Base-by-base conservation (phyloP, 2,113 vertebrate genomes). In the Sceloporus tristichus region DNA sequence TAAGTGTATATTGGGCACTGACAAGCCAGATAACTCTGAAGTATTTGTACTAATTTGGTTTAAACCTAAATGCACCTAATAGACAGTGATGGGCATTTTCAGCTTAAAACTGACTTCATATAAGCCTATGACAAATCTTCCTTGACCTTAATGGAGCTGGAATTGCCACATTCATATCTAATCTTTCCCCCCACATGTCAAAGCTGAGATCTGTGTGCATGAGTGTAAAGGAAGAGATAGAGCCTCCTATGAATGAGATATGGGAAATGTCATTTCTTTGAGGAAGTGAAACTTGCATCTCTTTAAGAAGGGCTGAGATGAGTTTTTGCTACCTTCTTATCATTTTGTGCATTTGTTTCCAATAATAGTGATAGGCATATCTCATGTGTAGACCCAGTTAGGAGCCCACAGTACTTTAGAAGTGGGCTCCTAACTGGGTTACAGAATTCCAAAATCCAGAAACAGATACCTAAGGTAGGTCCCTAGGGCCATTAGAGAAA, bases 121-220 rank as follows among this genome's bases (percentile, higher is more conserved):
- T 10, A 77, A 54, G 34, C 29, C 62, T 23, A 56, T 23, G 11
- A 23, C 81, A 56, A 84, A 21, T 74, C 87, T 88, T 77, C 65
- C 73, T 54, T 88, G 73, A 56, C 62, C 70, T 38, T 40, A 11
- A 68, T 68, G 62, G 73, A 40, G 19, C 4, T 78, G 62, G 81
- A 84, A 88, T 78, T 77, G 81, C 62, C 66, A 83, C 75, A 88
- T 79, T 75, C 6, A 0, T 89, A 80, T 86, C 90, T 73, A 92
- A 92, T 75, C 86, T 78, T 79, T 0, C 0, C 1, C 34, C 54
- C 73, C 48, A 5, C 87, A 84, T 90, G 84, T 84, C 85, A 88
- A 42, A 77, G 54, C 66, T 71, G 66, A 84, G 81, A 84, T 78
- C 40, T 40, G 21, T 2, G 34, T 0, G 29, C 29, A 4, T 59